Evolutionary conservation across 2,113 vertebrate species (phyloP).

Genomic region (Grammomys surdaster): DNA sequence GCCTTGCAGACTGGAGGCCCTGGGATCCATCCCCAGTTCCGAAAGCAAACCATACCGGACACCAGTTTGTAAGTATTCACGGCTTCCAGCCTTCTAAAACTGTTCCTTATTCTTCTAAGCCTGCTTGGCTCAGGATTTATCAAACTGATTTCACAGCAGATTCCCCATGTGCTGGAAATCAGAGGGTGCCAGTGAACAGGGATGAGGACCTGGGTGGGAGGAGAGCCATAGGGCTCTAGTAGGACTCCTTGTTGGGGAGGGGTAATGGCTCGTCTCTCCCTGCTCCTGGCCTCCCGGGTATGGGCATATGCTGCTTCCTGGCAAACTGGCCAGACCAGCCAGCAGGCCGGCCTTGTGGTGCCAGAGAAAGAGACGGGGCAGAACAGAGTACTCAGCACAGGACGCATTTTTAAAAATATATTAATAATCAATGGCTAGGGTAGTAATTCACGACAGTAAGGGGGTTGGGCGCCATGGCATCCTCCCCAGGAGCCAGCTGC

Average conservation of each 20-base stretch:
- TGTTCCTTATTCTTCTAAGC: neutral
- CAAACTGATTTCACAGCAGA: too few species aligned
- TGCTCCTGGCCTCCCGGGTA: neutral
- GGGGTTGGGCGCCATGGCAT: rapidly evolving
- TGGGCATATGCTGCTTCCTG: slow-evolving; percentile 46
- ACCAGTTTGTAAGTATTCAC: neutral
- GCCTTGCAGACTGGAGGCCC: neutral
- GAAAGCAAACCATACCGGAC: neutral
- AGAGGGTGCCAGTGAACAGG: neutral
- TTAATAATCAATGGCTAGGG: slow-evolving; percentile 39
- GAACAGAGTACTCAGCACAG: slow-evolving; percentile 26
- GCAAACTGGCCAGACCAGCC: slow-evolving; percentile 28
- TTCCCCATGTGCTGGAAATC: neutral
- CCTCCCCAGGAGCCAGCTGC: neutral
- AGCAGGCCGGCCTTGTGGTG: neutral
- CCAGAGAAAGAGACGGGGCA: neutral
- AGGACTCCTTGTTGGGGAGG: neutral
- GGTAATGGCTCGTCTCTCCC: neutral
- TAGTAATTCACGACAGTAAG: neutral
- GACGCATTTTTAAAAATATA: neutral
- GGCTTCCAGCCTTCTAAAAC: neutral
- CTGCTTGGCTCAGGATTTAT: neutral
- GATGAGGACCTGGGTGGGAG: neutral
- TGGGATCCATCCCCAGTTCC: neutral
- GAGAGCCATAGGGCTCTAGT: neutral